A percentile compares a stretch with the other conserved stretches of the same genome.
phyloP scores from a whole-genome alignment of 1,140 invertebrate genomes.

The Platorchestia sp. region DNA sequence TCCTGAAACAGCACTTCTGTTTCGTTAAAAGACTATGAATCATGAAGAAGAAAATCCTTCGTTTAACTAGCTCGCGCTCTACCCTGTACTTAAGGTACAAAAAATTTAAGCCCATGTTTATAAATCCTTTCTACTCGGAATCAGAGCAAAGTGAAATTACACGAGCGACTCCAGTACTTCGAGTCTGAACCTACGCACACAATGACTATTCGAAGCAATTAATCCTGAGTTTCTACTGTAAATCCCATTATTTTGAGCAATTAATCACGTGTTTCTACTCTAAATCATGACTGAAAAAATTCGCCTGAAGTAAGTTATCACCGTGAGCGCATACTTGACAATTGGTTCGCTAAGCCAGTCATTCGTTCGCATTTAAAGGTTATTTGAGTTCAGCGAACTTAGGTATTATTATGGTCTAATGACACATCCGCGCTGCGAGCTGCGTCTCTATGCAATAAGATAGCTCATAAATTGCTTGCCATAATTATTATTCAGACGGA shows the following conservation, averaged over 20 bases:
- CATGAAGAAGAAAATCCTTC: no score
- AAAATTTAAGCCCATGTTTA: no score
- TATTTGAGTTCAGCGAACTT: conserved; percentile 17
- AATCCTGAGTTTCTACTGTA: no score
- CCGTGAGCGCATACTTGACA: neutral
- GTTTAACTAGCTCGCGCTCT: no score
- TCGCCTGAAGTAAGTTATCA: neutral
- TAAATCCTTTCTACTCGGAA: no score
- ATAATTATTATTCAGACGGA: neutral
- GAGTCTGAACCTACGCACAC: no score
- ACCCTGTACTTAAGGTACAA: no score
- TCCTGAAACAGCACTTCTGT: no score
- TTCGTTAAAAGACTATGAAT: no score
- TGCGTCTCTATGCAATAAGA: neutral
- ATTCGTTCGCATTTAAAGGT: neutral
- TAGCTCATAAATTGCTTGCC: neutral
- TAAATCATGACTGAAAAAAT: neutral
- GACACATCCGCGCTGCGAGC: neutral
- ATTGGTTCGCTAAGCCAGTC: neutral
- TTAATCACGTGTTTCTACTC: neutral
- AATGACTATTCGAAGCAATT: no score
- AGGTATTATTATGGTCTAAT: neutral
- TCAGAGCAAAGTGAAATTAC: no score
- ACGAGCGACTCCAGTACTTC: no score
- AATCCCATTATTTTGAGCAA: neutral